These are phyloP conservation scores for Pao palembangensis DNA, from an alignment of 2,113 vertebrate species.

Conservation along the genomic window DNA sequence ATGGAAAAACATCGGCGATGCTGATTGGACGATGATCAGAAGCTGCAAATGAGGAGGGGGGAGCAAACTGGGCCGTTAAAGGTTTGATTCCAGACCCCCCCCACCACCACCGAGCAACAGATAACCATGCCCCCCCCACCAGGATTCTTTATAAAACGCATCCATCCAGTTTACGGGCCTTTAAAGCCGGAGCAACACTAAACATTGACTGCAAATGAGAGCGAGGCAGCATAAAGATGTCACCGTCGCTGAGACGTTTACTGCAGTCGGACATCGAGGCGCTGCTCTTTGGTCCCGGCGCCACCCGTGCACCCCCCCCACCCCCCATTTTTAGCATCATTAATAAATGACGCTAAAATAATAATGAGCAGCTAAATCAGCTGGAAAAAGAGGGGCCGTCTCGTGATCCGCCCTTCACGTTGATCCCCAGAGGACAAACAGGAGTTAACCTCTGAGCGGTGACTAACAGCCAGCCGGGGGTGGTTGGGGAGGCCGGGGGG, in stretches of 20 bases:
- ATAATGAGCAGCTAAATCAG: constrained; percentile 33
- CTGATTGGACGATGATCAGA: constrained; percentile 51
- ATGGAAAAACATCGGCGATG: constrained; percentile 57
- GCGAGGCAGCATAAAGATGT: constrained; percentile 50
- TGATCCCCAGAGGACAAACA: constrained; percentile 68
- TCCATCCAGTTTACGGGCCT: constrained; percentile 51
- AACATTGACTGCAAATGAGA: constrained; percentile 55
- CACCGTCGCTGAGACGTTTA: constrained; percentile 46
- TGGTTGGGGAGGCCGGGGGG: neutral
- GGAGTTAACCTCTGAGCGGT: constrained; percentile 65
- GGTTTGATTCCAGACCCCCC: no score
- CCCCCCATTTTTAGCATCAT: constrained; percentile 15
- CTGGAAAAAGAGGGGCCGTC: constrained; percentile 21
- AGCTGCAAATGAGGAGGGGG: constrained; percentile 12
- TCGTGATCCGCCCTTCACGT: constrained; percentile 57
- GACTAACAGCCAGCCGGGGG: constrained; percentile 50
- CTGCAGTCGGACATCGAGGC: constrained; percentile 35
- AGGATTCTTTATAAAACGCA: constrained; percentile 31
- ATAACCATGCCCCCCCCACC: neutral
- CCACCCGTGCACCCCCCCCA: constrained; percentile 34
- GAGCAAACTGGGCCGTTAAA: no score
- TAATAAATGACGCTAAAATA: neutral
- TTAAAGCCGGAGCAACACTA: constrained; percentile 49
- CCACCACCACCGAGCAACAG: neutral
- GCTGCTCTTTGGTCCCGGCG: constrained; percentile 8